Percentiles rank a stretch among this genome's conserved stretches.
Evolutionary conservation across 2,113 vertebrate species (phyloP).

Genomic region (Dasyornis broadbenti): DNA sequence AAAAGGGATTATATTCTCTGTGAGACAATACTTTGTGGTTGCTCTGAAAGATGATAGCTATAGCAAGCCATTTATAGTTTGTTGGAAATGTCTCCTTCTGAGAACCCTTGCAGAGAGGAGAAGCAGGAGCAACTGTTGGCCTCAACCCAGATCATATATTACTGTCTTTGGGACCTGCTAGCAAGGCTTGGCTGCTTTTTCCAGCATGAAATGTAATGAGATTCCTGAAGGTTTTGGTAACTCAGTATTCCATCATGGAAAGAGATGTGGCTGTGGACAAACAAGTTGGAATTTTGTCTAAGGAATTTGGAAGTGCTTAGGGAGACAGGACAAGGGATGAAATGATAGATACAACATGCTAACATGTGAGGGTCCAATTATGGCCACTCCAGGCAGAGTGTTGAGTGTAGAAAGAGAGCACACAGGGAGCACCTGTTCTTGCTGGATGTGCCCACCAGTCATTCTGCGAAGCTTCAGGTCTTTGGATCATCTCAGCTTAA

Average conservation of each 20-base stretch:
- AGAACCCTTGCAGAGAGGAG: background rate
- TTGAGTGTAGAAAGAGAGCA: background rate
- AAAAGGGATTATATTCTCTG: background rate
- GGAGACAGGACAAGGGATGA: background rate
- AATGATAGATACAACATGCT: background rate
- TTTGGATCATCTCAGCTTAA: background rate
- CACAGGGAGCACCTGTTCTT: background rate
- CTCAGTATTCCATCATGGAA: background rate
- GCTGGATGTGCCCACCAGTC: background rate
- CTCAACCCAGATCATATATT: background rate
- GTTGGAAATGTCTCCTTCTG: background rate
- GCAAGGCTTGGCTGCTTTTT: background rate
- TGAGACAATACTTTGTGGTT: background rate
- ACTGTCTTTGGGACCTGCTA: background rate
- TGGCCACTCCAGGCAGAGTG: background rate
- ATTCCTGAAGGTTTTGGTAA: background rate
- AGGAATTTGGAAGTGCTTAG: background rate
- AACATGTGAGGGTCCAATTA: background rate
- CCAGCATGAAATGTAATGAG: background rate
- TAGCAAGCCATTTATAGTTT: background rate
- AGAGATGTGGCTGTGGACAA: rapidly evolving
- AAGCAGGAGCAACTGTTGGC: background rate
- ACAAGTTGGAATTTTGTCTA: background rate
- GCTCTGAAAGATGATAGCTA: background rate
- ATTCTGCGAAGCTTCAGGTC: background rate